Percentiles rank a stretch among this genome's conserved stretches.
Conservation (phyloP, 2,797 vertebrate species). For the Xerus rutilus region DNA sequence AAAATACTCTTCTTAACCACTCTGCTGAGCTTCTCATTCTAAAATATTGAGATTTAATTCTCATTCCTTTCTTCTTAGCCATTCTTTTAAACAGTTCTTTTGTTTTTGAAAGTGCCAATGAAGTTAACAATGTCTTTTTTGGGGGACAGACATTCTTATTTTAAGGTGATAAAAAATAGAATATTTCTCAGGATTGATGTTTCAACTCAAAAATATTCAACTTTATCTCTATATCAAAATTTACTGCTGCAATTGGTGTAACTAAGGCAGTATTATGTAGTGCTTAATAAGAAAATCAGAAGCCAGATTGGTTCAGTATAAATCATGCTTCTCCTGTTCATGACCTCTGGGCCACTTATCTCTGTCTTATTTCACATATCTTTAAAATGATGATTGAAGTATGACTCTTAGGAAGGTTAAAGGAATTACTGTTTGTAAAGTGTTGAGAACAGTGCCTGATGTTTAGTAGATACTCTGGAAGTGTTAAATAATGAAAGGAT, state of each 20-base stretch:
- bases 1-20: background rate
- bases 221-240: background rate
- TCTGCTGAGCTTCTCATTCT: background rate
- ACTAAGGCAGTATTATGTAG: background rate
- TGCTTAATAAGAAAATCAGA: background rate
- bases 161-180: background rate
- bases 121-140: constrained; percentile 33
- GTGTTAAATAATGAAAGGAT: background rate
- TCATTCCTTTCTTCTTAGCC: background rate
- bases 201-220: background rate
- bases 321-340: background rate
- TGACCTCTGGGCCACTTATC: background rate
- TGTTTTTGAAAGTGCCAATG: background rate
- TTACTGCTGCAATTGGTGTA: background rate
- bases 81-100: background rate
- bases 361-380: background rate
- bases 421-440: background rate
- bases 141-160: background rate
- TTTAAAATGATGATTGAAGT: constrained; percentile 38
- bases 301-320: background rate
- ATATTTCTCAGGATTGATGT: constrained; percentile 23
- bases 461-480: background rate
- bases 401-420: background rate
- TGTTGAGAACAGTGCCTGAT: background rate
- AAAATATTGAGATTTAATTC: background rate